These are phyloP conservation scores for Chrysemys picta DNA, from an alignment of 2,113 vertebrate genomes.

Conservation along the genomic window DNA sequence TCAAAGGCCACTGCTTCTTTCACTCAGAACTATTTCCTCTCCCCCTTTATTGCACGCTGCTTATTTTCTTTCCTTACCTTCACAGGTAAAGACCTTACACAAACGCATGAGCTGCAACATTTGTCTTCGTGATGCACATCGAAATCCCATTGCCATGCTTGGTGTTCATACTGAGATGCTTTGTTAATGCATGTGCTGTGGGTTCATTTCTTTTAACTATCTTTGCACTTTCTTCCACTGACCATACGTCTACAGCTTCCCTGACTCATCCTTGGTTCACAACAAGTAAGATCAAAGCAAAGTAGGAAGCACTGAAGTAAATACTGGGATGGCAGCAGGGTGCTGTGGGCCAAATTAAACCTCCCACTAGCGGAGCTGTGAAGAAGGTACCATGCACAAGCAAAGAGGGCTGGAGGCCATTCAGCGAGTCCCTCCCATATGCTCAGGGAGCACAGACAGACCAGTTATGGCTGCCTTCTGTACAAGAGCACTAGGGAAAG, in stretches of 20 bases:
- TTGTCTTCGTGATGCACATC: neutral
- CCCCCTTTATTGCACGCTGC: neutral
- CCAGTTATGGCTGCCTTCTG: too few species aligned
- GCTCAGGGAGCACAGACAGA: neutral
- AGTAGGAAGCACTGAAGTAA: neutral
- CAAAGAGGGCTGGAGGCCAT: neutral
- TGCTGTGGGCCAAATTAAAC: neutral
- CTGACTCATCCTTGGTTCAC: neutral
- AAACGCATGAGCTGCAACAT: neutral
- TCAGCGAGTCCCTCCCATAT: too few species aligned
- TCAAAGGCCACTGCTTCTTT: neutral
- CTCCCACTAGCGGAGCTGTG: neutral
- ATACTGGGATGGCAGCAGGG: neutral
- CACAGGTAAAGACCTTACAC: neutral
- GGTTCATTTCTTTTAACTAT: neutral
- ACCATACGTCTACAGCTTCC: rapidly evolving
- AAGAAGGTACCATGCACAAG: neutral
- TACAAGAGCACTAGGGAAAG: neutral
- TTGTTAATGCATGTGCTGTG: neutral
- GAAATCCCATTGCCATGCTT: neutral
- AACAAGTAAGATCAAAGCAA: neutral
- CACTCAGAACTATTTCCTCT: neutral
- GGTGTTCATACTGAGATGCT: neutral
- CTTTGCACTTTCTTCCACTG: neutral
- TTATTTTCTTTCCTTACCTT: neutral